Percentiles rank a stretch among this genome's conserved stretches.
Conservation (phyloP, 1,140 invertebrate species). For the Pteromalus puparum region DNA sequence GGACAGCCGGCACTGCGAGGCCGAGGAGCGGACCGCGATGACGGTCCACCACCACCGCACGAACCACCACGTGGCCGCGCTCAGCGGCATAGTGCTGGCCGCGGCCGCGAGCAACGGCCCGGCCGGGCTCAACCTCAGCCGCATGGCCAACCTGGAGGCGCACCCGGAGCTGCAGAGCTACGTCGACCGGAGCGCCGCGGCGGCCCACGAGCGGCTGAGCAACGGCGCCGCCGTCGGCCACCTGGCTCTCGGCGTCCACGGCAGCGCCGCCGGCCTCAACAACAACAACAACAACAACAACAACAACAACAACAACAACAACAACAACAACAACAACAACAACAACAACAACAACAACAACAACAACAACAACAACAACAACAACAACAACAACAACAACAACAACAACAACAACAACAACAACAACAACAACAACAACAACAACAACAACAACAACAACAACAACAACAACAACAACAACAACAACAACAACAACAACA, state of each 20-base stretch:
- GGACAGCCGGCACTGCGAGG: not conserved
- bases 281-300: conserved; percentile 36
- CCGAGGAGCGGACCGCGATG: conserved; percentile 61
- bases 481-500: conserved; percentile 23
- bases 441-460: conserved; percentile 40
- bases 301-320: conserved; percentile 40
- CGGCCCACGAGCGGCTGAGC: conserved; percentile 61
- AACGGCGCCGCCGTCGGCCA: conserved; percentile 55
- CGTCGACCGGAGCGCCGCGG: conserved; percentile 60
- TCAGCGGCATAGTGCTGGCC: conserved; percentile 69
- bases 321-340: conserved; percentile 16
- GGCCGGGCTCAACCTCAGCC: conserved; percentile 68
- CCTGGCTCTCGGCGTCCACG: not conserved
- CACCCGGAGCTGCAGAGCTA: conserved; percentile 65
- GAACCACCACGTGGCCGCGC: conserved; percentile 73
- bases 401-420: conserved; percentile 50
- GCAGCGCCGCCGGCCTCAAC: not conserved
- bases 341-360: conserved; percentile 47
- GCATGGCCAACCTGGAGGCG: conserved; percentile 66
- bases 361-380: conserved; percentile 29
- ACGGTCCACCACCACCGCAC: conserved; percentile 72
- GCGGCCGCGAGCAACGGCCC: conserved; percentile 62
- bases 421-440: conserved; percentile 27
- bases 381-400: conserved; percentile 8
- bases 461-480: conserved; percentile 41